phyloP scores from a whole-genome alignment of 2,797 vertebrate genomes.

The Pteropus rufus region DNA sequence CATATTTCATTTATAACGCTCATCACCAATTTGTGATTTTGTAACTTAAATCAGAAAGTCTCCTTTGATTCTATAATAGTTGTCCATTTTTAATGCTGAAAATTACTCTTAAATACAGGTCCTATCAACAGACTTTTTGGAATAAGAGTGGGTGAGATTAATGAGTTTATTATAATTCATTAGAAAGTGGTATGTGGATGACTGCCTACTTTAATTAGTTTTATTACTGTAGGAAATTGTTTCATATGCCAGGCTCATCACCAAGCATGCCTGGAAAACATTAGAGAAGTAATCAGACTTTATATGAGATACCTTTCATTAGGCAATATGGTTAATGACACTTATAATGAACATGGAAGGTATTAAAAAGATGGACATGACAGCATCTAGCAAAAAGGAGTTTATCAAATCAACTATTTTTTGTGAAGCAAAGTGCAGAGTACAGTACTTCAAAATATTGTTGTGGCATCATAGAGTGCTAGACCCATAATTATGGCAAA shows the following conservation, averaged over 20 bases:
- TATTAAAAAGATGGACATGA: constrained; percentile 70
- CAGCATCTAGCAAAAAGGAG: constrained; percentile 57
- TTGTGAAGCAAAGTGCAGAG: not conserved
- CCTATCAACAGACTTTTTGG: constrained; percentile 64
- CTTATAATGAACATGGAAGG: constrained; percentile 69
- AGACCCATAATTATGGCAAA: not conserved
- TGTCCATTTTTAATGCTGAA: constrained; percentile 43
- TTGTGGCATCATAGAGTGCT: not conserved
- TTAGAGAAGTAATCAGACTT: constrained; percentile 79
- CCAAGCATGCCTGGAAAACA: constrained; percentile 82
- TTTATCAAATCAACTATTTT: constrained; percentile 68
- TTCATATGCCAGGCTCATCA: constrained; percentile 83
- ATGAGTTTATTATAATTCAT: constrained; percentile 86
- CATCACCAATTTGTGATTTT: not conserved
- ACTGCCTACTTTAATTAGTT: constrained; percentile 87
- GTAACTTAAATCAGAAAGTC: constrained; percentile 14
- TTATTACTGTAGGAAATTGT: constrained; percentile 85
- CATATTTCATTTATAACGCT: not conserved
- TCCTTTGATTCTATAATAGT: not conserved
- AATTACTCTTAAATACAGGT: constrained; percentile 50
- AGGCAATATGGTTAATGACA: constrained; percentile 74
- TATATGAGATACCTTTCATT: constrained; percentile 79
- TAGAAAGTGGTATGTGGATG: constrained; percentile 83
- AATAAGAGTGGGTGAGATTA: constrained; percentile 78
- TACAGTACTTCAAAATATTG: not conserved